Evolutionary conservation across 1,140 invertebrate species (phyloP), one percentile per base, ranked within the genome.

Genomic region (Drosophila sucinea): DNA sequence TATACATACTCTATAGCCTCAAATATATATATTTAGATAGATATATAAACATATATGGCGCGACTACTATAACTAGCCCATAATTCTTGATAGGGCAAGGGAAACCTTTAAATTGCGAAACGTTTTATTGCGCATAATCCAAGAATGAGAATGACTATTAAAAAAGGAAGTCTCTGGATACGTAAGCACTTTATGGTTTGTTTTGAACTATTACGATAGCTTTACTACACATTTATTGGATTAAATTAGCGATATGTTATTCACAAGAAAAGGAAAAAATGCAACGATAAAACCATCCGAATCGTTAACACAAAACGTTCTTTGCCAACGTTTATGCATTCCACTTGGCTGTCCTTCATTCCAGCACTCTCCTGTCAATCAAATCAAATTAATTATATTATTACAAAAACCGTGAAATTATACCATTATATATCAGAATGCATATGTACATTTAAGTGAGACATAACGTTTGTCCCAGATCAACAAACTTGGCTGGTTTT

Each of bases 1-100:
- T 8, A 47, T 8, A 47, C 2, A 25, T 2, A 23, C 25, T 10
- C 8, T 8, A 38, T 11, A 38, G 2, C 35, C 11, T 38, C 10
- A 11, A 7, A 51, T 51, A 51, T 27, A 47, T 25, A 47, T 47
- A 47, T 25, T 3, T 51, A 51, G 25, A 51, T 55, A 41, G 58
- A 56, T 69, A 78, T 78, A 69, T 72, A 78, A 75, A 82, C 35
- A 38, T 82, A 73, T 84, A 85, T 85, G 68, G 66, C 71, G 66
- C 71, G 66, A 75, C 83, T 55, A 75, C 83, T 55, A 81, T 86
- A 87, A 84, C 81, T 71, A 85, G 70, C 66, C 57, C 76, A 79
- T 72, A 79, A 74, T 61, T 70, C 65, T 68, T 66, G 51, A 60
- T 63, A 58, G n/a, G 17, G 30, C 35, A 35, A 58, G 17, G 17